Percentiles rank a stretch among this genome's conserved stretches.
Evolutionary conservation across 2,888 invertebrate genomes (phyloP).

Genomic region (Drosophila recens): DNA sequence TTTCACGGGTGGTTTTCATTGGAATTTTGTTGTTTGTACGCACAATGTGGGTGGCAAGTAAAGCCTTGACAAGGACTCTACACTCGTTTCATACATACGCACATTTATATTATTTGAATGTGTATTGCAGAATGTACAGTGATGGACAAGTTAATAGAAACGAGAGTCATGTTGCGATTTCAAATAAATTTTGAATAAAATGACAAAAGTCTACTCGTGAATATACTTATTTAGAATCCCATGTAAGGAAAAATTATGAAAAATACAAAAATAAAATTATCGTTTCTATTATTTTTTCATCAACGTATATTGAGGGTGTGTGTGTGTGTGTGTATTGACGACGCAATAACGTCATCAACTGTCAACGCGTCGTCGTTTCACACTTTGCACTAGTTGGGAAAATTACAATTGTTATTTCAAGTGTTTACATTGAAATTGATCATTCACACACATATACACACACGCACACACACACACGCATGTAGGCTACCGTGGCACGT

Average conservation of each 20-base stretch:
- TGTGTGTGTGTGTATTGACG: slow-evolving; percentile 52
- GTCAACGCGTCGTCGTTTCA: slow-evolving; percentile 64
- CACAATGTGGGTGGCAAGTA: slow-evolving; percentile 20
- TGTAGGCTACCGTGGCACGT: slow-evolving; percentile 19
- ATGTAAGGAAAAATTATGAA: too few relatives aligned
- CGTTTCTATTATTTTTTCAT: too few relatives aligned
- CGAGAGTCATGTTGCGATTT: too few relatives aligned
- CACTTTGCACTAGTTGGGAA: slow-evolving; percentile 69
- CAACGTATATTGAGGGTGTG: neutral
- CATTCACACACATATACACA: slow-evolving; percentile 33
- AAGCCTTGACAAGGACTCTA: slow-evolving; percentile 36
- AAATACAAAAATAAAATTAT: too few relatives aligned
- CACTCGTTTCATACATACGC: slow-evolving; percentile 13
- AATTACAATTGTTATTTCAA: slow-evolving; percentile 74
- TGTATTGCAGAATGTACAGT: too few relatives aligned
- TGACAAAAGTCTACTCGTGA: too few relatives aligned
- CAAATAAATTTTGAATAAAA: too few relatives aligned
- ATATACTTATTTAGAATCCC: too few relatives aligned
- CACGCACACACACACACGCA: slow-evolving; percentile 20
- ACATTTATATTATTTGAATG: too few relatives aligned
- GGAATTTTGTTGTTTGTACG: slow-evolving; percentile 38
- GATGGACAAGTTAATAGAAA: too few relatives aligned
- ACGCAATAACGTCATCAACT: slow-evolving; percentile 74
- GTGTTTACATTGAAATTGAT: slow-evolving; percentile 70
- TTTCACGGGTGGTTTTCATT: slow-evolving; percentile 52